Evolutionary conservation across 2,888 invertebrate species (phyloP).

Genomic region (Aleiodes leptofemur): DNA sequence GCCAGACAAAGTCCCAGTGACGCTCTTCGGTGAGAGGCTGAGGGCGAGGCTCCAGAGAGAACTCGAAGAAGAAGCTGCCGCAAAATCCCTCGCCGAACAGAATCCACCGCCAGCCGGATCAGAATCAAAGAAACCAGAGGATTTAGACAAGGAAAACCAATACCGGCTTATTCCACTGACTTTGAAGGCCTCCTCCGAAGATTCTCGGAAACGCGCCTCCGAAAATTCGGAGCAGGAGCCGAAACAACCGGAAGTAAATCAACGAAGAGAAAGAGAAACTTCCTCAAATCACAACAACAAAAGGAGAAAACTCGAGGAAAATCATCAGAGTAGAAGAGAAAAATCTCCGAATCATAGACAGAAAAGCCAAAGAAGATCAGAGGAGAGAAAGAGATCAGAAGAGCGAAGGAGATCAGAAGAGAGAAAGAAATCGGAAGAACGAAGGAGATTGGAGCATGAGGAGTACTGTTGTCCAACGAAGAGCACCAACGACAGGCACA

Average conservation of each 20-base stretch:
- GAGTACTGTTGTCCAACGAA: conserved; percentile 26
- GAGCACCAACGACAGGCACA: background rate
- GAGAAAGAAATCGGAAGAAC: background rate
- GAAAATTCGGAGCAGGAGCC: conserved; percentile 24
- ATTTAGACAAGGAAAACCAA: conserved; percentile 21
- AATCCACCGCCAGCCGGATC: background rate
- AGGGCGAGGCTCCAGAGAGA: conserved; percentile 56
- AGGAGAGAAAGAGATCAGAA: conserved; percentile 12
- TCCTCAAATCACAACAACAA: background rate
- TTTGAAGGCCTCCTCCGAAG: conserved; percentile 15
- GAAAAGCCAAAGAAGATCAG: background rate
- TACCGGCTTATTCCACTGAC: conserved; percentile 8
- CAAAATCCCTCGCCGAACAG: background rate
- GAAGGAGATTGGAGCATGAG: conserved; percentile 17
- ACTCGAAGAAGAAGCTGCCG: conserved; percentile 50
- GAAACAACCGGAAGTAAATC: background rate
- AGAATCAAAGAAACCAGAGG: background rate
- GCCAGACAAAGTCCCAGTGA: conserved; percentile 50
- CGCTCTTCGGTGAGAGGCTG: conserved; percentile 67
- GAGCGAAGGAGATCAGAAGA: too few species aligned
- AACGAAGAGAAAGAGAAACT: background rate
- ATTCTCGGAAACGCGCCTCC: conserved; percentile 32
- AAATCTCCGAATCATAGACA: background rate
- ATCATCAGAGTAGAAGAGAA: background rate
- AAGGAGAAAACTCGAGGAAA: conserved; percentile 3